Conservation (phyloP, 1,140 invertebrate genomes). For the Ceratitis capitata region DNA sequence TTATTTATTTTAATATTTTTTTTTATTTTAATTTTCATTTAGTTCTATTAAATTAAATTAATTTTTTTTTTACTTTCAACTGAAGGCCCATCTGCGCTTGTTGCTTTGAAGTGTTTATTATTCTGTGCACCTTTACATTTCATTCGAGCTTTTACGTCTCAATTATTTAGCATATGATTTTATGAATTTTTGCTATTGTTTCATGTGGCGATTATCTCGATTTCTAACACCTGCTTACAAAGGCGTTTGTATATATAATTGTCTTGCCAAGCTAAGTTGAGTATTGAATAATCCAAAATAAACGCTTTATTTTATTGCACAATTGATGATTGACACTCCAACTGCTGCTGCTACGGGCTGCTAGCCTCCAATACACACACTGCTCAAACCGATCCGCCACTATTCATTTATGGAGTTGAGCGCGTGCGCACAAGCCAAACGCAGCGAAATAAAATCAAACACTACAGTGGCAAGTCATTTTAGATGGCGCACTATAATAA, state of each 20-base stretch:
- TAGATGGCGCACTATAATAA: not conserved
- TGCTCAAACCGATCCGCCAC: not conserved
- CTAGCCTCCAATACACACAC: not conserved
- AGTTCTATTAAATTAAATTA: too few species aligned
- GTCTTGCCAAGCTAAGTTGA: not conserved
- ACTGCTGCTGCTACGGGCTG: not conserved
- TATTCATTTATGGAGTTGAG: not conserved
- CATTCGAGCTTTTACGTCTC: too few species aligned
- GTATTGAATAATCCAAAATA: not conserved
- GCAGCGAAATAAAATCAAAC: not conserved
- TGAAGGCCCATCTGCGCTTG: too few species aligned
- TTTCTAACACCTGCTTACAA: not conserved
- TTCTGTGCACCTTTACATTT: too few species aligned
- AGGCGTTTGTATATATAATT: too few species aligned
- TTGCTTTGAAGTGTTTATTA: too few species aligned
- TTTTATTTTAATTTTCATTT: too few species aligned
- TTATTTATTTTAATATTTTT: too few species aligned
- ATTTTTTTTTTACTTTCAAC: too few species aligned
- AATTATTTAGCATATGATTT: too few species aligned
- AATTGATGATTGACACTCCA: not conserved
- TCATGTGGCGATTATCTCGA: not conserved
- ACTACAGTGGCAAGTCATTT: not conserved
- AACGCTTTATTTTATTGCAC: conserved; percentile 16
- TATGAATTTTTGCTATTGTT: too few species aligned
- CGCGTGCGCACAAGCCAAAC: not conserved